phyloP scores from a whole-genome alignment of 2,797 vertebrate species.

The Megaceryle alcyon region DNA sequence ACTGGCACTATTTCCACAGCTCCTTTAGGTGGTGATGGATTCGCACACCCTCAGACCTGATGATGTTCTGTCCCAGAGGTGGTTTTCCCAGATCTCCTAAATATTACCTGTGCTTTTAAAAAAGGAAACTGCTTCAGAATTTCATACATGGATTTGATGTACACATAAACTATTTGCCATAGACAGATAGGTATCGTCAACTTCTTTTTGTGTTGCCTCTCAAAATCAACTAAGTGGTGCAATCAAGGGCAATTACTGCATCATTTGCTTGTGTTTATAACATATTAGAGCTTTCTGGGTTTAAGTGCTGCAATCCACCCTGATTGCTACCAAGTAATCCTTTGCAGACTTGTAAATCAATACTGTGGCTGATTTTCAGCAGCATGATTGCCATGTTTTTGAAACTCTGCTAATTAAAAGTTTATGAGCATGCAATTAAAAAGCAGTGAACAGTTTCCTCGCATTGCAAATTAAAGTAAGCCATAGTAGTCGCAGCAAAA shows the following conservation, averaged over 20 bases:
- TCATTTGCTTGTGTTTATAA: conserved; percentile 69
- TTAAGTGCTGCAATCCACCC: conserved; percentile 49
- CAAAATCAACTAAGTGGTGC: not conserved
- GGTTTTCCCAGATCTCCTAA: not conserved
- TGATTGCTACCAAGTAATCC: conserved; percentile 76
- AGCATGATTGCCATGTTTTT: conserved; percentile 53
- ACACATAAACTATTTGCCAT: not conserved
- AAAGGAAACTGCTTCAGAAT: not conserved
- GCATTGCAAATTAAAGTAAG: not conserved
- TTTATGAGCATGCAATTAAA: conserved; percentile 62
- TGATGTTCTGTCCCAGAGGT: not conserved
- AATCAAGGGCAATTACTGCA: conserved; percentile 53
- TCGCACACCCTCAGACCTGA: fast-evolving
- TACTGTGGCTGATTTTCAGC: conserved; percentile 66
- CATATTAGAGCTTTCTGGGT: conserved; percentile 57
- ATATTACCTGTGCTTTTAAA: not conserved
- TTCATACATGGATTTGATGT: not conserved
- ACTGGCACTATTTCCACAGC: not conserved
- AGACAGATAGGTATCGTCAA: not conserved
- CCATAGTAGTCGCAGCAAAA: not conserved
- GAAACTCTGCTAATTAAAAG: conserved; percentile 69
- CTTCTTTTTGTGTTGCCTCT: not conserved
- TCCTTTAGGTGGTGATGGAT: not conserved
- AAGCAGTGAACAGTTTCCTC: not conserved
- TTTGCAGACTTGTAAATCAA: conserved; percentile 73